Evolutionary conservation across 2,888 invertebrate genomes (phyloP).

Genomic region (Apotomis betuletana): DNA sequence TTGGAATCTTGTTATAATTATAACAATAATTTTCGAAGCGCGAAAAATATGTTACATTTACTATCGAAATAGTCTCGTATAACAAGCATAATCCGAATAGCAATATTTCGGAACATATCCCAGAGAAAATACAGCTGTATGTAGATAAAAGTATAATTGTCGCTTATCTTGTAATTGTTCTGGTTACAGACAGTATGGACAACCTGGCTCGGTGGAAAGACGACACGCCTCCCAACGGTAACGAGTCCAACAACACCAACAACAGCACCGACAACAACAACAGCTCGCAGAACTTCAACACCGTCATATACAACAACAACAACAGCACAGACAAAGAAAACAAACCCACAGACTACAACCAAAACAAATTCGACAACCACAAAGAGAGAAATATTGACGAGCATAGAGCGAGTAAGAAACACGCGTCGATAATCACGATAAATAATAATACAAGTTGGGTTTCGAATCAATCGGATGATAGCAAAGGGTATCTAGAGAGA

Average conservation of each 20-base stretch:
- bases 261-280: slow-evolving; percentile 70
- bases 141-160: too few species aligned
- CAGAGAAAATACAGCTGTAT: too few species aligned
- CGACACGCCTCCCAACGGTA: slow-evolving; percentile 80
- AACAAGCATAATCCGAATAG: too few species aligned
- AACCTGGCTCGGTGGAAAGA: slow-evolving; percentile 82
- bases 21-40: too few species aligned
- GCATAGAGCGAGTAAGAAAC: slow-evolving; percentile 68
- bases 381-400: slow-evolving; percentile 64
- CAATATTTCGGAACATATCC: too few species aligned
- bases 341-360: slow-evolving; percentile 61
- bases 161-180: neutral
- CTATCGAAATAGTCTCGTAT: too few species aligned
- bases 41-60: too few species aligned
- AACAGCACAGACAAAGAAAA: slow-evolving; percentile 72
- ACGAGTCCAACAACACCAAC: slow-evolving; percentile 74
- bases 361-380: slow-evolving; percentile 59
- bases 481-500: slow-evolving; percentile 77
- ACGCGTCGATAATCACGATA: slow-evolving; percentile 78
- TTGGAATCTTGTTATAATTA: too few species aligned
- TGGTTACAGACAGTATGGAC: slow-evolving; percentile 78
- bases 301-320: slow-evolving; percentile 77
- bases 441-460: slow-evolving; percentile 81
- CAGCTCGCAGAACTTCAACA: slow-evolving; percentile 72
- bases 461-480: slow-evolving; percentile 79